Evolutionary conservation across 2,888 invertebrate genomes (phyloP).

Genomic region (Halictus ligatus): DNA sequence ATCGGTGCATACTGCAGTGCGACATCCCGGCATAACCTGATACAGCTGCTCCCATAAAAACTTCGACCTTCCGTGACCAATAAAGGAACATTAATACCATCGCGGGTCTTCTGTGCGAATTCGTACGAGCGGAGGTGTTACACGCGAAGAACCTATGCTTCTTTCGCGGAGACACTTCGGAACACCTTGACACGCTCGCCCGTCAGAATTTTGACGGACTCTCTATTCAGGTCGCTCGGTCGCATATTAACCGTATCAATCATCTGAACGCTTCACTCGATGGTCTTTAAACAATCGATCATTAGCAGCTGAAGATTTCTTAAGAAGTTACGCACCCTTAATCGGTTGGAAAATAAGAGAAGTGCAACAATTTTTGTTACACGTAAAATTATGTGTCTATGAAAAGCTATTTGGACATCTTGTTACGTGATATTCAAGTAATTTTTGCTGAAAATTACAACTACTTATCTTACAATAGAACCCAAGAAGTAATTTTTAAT

Average conservation of each 20-base stretch:
- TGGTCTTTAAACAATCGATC: background rate
- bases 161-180: background rate
- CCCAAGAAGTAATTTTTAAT: no score
- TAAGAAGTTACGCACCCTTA: no score
- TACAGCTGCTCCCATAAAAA: constrained; percentile 47
- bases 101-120: constrained; percentile 30
- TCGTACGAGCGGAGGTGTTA: constrained; percentile 11
- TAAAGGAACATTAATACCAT: constrained; percentile 37
- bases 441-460: no score
- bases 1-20: constrained; percentile 74
- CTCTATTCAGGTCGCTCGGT: no score
- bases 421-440: background rate
- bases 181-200: background rate
- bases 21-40: constrained; percentile 69
- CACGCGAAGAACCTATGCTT: constrained; percentile 1
- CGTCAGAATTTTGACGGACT: background rate
- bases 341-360: no score
- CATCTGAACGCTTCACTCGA: background rate
- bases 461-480: no score
- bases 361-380: background rate
- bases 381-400: background rate
- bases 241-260: background rate
- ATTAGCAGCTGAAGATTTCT: background rate
- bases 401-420: background rate
- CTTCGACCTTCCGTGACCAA: constrained; percentile 40